Evolutionary conservation across 2,888 invertebrate species (phyloP), one percentile per base, ranked within the genome.

Genomic region (Phytoseiulus persimilis): DNA sequence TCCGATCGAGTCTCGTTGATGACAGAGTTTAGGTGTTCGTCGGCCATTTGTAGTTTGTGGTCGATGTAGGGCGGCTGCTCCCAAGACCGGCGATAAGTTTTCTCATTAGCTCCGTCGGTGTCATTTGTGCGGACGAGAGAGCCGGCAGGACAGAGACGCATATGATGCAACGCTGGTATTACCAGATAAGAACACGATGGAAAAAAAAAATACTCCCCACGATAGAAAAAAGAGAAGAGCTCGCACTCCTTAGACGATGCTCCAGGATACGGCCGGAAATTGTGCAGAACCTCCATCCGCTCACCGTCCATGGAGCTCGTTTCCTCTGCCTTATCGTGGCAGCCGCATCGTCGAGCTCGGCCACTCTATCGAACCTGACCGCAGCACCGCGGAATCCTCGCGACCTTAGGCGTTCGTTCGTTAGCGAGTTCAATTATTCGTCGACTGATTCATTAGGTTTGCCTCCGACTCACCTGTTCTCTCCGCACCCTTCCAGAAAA

Each of bases 401-500:
- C 65, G 18, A 65, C 23, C 65, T 18, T 65, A 65, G 11, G 65
- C 65, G 65, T 65, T 65, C 65, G 65, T 65, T 28, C 65, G 65
- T 65, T 65, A 14, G 65, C 18, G 14, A 65, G 65, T 65, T 65
- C 65, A 28, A 65, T 65, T 65, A 65, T 65, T 65, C 65, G 65
- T 65, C 18, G 11, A 65, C 65, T 65, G 65, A 65, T 65, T 65
- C 65, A 65, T 65, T 65, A 65, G 18, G 65, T 65, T 65, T 23
- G 65, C 65, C 65, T 28, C 18, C 28, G 18, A 65, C 65, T 65
- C 65, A 65, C 65, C 28, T 28, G 1, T 65, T 18, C 65, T 28
- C 65, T 65, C 28, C 5, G 39, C 39, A 65, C 1, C 45, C n/a
- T 87, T 33, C n/a, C 87, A 87, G 87, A 87, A 23, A 87, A 87